phyloP scores from a whole-genome alignment of 2,797 vertebrate genomes.

The Pangasius mekongensis region DNA sequence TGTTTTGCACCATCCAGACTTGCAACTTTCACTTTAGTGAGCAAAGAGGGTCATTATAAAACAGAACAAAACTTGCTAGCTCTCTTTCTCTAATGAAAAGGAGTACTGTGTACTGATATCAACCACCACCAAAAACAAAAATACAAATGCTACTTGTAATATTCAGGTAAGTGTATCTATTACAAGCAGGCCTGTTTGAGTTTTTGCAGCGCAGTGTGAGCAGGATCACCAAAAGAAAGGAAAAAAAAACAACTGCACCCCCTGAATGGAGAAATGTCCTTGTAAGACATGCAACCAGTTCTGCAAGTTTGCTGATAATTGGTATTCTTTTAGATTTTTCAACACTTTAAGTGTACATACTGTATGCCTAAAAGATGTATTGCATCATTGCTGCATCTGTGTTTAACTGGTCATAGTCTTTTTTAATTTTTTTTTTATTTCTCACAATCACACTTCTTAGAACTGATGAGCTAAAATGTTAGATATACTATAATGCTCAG shows the following conservation, averaged over 20 bases:
- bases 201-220: background rate
- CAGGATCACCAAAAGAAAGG: background rate
- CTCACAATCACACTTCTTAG: background rate
- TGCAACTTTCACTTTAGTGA: background rate
- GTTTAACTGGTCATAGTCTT: background rate
- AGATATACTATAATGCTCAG: background rate
- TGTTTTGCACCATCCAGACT: background rate
- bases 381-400: background rate
- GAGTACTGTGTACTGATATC: background rate
- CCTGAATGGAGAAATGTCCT: background rate
- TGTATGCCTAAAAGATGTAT: background rate
- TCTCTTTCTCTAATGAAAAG: background rate
- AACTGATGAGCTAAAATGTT: background rate
- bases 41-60: constrained; percentile 7
- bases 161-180: background rate
- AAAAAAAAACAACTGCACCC: background rate
- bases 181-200: background rate
- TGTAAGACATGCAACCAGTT: background rate
- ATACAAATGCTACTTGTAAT: background rate
- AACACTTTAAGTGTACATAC: background rate
- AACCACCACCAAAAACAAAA: background rate
- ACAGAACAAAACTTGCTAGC: background rate
- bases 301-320: background rate
- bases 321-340: background rate
- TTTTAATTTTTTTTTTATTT: background rate